Base-by-base conservation (phyloP, 1,140 invertebrate genomes). In the Oreohelix idahoensis region DNA sequence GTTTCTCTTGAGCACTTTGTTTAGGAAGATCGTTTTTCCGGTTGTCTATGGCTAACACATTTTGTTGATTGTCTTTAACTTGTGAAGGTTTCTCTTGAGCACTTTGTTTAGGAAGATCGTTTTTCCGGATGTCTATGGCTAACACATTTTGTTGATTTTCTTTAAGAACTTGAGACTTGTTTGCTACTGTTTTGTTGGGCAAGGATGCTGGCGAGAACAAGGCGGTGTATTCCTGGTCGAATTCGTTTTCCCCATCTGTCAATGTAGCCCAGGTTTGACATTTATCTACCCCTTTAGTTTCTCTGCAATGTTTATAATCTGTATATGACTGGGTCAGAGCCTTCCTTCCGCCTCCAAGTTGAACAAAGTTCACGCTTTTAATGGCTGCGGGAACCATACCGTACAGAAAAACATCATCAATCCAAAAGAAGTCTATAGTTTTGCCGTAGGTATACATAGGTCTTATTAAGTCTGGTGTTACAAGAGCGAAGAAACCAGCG, bases 371-470 rank as follows among this genome's bases (percentile, higher is more conserved):
- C 13, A 78, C 36, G 17, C 75, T 49, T 36, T 39, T 63, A 26
- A 78, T 63, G 5, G 35, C 17, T 23, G 75, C 58, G 2, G 88
- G 86, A 35, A 93, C 82, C 75, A 93, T 69, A 15, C 92, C 92
- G 49, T 90, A 92, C n/a, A 93, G 84, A 82, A 92, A 93, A 4
- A 92, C 91, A 84, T 93, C 92, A 75, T 93, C 92, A 36, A 93
- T 87, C 91, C 91, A 93, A 83, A 93, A 91, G 75, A 90, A 92
- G 0, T 89, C 90, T 13, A 87, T 88, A 4, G 79, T 63, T 77
- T 84, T 83, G 0, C 89, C 86, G 8, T 87, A 88, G n/a, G 84
- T 53, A 73, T 92, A 92, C 80, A 93, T 83, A 42, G 86, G 83
- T 49, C 84, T 82, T 11, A 93, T 89, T 38, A 93, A 84, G 81